Conservation (phyloP, 2,113 vertebrate genomes). For the Megaceryle maxima region DNA sequence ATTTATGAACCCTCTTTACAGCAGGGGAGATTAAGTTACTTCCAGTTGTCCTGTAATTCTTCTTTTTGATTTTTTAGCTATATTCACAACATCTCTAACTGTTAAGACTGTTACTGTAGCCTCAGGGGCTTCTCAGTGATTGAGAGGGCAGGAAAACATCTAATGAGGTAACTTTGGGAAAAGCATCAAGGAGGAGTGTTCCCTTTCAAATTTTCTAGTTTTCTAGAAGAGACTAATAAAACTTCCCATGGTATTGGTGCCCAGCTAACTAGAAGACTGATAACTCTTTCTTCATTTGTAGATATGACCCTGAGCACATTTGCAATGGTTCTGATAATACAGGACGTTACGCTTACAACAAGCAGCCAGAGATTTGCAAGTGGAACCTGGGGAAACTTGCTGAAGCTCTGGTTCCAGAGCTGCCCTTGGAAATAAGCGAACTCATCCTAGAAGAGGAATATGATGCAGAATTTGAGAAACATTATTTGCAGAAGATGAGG, state of each 20-base stretch:
- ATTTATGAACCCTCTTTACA: neutral
- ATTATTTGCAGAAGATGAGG: conserved; percentile 91
- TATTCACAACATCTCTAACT: neutral
- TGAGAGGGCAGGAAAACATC: neutral
- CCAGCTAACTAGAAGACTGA: neutral
- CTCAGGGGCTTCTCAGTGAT: neutral
- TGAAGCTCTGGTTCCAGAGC: conserved; percentile 89
- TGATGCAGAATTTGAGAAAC: conserved; percentile 82
- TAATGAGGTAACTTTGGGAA: neutral
- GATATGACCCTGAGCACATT: conserved; percentile 93
- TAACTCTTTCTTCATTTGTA: conserved; percentile 42
- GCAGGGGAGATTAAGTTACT: neutral
- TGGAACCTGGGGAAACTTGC: conserved; percentile 95
- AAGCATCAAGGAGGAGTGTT: neutral
- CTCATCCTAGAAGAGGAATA: conserved; percentile 84
- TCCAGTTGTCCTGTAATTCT: neutral
- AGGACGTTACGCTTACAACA: conserved; percentile 91
- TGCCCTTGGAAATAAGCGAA: conserved; percentile 79
- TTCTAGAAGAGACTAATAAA: neutral
- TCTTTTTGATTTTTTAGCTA: neutral
- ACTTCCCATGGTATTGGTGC: neutral
- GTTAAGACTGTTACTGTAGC: neutral
- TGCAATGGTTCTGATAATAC: conserved; percentile 92
- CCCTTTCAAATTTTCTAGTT: neutral
- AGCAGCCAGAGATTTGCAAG: conserved; percentile 90